A percentile compares a stretch with the other conserved stretches of the same genome.
Evolutionary conservation across 2,888 invertebrate species (phyloP).

Genomic region (Actias luna): DNA sequence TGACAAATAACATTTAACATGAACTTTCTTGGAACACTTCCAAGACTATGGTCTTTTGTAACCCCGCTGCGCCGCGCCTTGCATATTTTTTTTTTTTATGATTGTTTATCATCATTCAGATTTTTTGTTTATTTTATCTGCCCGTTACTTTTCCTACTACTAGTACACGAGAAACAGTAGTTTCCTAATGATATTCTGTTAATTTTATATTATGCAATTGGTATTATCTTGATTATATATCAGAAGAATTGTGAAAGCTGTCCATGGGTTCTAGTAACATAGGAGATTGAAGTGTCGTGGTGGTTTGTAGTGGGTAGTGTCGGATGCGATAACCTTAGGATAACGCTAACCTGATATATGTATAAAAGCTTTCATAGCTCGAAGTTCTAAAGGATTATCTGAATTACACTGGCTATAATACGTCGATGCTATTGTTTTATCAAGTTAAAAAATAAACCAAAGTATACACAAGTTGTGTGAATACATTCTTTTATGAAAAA

Average conservation of each 20-base stretch:
- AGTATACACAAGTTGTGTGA: background rate
- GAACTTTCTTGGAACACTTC: constrained; percentile 31
- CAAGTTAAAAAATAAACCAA: too few relatives aligned
- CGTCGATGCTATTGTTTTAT: background rate
- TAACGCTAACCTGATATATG: too few relatives aligned
- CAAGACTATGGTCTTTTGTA: constrained; percentile 21
- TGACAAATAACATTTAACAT: background rate
- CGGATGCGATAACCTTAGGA: too few relatives aligned
- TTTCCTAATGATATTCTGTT: background rate
- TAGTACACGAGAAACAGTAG: too few relatives aligned
- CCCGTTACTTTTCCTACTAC: background rate
- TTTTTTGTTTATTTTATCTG: background rate
- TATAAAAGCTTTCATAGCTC: too few relatives aligned
- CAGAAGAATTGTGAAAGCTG: too few relatives aligned
- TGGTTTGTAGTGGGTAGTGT: too few relatives aligned
- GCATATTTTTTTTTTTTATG: background rate
- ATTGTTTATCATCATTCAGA: background rate
- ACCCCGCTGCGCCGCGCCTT: background rate
- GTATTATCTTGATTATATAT: too few relatives aligned
- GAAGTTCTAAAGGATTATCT: too few relatives aligned
- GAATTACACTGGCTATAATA: background rate
- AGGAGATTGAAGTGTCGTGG: too few relatives aligned
- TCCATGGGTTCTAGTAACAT: too few relatives aligned
- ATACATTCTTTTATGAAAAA: background rate
- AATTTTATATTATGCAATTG: background rate